A percentile compares a stretch with the other conserved stretches of the same genome.
Evolutionary conservation across 2,113 vertebrate genomes (phyloP).

Genomic region (Uropsilus gracilis): DNA sequence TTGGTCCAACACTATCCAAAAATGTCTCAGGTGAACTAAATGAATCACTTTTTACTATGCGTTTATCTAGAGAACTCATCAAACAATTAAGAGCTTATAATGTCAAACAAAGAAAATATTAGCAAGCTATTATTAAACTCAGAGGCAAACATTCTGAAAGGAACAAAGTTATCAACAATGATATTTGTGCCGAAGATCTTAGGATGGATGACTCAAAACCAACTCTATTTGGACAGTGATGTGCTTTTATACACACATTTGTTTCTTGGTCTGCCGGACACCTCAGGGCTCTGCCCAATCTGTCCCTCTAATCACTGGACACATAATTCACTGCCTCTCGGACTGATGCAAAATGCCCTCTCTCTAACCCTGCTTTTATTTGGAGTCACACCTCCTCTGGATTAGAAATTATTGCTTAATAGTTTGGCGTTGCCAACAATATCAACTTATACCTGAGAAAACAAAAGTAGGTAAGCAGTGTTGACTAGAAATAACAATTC

Average conservation of each 20-base stretch:
- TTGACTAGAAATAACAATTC: constrained; percentile 46
- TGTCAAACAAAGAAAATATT: background rate
- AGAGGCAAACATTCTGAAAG: background rate
- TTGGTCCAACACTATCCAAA: background rate
- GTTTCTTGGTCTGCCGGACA: background rate
- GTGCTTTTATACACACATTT: background rate
- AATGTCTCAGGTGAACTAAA: background rate
- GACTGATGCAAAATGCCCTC: background rate
- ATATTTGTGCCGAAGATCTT: background rate
- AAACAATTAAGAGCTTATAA: background rate
- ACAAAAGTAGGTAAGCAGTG: background rate
- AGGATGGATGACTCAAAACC: background rate
- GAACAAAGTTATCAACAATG: background rate
- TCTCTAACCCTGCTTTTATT: background rate
- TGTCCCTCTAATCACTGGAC: background rate
- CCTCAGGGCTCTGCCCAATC: background rate
- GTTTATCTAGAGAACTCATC: background rate
- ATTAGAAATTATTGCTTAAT: background rate
- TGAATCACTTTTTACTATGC: too few species aligned
- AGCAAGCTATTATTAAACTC: background rate
- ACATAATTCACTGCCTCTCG: background rate
- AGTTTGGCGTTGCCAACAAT: background rate
- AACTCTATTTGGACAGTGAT: background rate
- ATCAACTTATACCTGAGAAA: background rate
- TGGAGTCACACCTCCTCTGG: background rate